Evolutionary conservation across 2,113 vertebrate species (phyloP).

Genomic region (Clarias gariepinus): DNA sequence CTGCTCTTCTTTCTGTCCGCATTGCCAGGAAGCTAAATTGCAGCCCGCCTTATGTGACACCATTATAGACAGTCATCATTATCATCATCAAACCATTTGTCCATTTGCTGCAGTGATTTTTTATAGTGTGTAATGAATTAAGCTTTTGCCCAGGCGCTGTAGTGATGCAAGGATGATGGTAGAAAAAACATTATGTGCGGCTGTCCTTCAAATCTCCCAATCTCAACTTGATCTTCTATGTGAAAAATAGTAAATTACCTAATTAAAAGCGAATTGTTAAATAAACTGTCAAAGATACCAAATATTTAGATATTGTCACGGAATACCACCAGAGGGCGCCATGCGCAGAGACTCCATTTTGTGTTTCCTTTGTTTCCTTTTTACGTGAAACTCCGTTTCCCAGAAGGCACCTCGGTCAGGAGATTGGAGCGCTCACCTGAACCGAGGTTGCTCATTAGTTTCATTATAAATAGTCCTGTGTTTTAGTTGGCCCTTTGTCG

Average conservation of each 20-base stretch:
- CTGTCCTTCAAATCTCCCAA: background rate
- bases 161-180: background rate
- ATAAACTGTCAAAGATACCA: background rate
- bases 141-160: constrained; percentile 1
- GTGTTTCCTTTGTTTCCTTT: no score
- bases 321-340: no score
- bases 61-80: background rate
- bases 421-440: no score
- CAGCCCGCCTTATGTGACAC: background rate
- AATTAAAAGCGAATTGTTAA: background rate
- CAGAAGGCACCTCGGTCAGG: no score
- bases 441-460: no score
- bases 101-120: constrained; percentile 3
- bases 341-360: no score
- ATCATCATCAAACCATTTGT: constrained; percentile 1
- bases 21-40: constrained; percentile 3
- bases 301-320: background rate
- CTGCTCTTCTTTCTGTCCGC: constrained; percentile 4
- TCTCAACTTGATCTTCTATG: background rate
- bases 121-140: background rate
- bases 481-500: no score
- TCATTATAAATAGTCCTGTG: no score
- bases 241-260: background rate
- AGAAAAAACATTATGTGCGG: background rate
- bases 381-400: no score